Percentiles rank a stretch among this genome's conserved stretches.
phyloP scores from a whole-genome alignment of 2,888 invertebrate genomes.

The Troglohyphantes excavatus region DNA sequence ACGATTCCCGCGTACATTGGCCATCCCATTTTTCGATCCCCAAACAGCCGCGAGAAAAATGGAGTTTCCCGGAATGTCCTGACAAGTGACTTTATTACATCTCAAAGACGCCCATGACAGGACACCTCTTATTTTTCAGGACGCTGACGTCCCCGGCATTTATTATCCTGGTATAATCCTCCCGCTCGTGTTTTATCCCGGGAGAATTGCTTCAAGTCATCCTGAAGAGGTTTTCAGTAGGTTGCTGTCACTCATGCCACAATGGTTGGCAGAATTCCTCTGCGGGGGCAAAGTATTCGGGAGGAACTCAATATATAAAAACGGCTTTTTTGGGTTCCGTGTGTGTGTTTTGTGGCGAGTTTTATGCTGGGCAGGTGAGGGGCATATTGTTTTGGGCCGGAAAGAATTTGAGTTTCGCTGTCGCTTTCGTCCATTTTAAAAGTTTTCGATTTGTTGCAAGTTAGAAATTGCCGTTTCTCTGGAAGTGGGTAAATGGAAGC shows the following conservation, averaged over 20 bases:
- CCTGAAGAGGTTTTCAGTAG: neutral
- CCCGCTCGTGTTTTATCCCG: neutral
- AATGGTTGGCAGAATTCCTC: neutral
- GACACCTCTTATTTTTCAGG: neutral
- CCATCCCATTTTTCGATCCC: neutral
- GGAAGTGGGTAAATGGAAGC: too few species aligned
- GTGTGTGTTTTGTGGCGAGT: neutral
- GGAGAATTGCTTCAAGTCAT: neutral
- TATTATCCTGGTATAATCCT: neutral
- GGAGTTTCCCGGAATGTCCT: neutral
- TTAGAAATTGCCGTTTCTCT: too few species aligned
- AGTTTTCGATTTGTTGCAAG: too few species aligned
- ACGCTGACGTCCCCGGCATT: neutral
- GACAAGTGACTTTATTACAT: conserved; percentile 3
- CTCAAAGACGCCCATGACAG: neutral
- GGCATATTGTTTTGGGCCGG: too few species aligned
- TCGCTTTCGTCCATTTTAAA: too few species aligned
- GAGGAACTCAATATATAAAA: conserved; percentile 2
- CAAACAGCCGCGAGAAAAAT: neutral
- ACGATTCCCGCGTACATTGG: too few species aligned
- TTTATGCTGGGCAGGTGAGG: too few species aligned
- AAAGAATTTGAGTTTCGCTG: too few species aligned
- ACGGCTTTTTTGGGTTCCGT: neutral
- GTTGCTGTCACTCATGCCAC: neutral
- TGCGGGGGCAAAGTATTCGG: neutral